Conservation (phyloP, 2,888 invertebrate genomes). For the Chrysomela aeneicollis region DNA sequence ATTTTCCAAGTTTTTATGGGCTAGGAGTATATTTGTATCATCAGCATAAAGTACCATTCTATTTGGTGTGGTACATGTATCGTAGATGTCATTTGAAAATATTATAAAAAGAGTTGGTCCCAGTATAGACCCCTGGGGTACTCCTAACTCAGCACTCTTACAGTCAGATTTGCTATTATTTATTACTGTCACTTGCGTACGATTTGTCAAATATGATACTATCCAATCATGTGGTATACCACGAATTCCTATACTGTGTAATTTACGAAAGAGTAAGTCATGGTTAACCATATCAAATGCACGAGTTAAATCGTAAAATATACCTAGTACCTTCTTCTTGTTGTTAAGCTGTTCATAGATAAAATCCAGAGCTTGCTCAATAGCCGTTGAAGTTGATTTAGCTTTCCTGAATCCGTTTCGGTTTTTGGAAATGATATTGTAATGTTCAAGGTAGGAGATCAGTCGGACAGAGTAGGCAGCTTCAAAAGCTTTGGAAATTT, state of each 20-base stretch:
- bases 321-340: constrained; percentile 17
- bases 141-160: constrained; percentile 13
- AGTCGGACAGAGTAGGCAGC: constrained; percentile 17
- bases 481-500: constrained; percentile 18
- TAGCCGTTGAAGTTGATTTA: constrained; percentile 17
- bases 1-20: constrained; percentile 8
- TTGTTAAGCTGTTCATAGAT: constrained; percentile 17
- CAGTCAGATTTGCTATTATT: constrained; percentile 12
- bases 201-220: constrained; percentile 1
- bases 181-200: constrained; percentile 9
- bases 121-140: constrained; percentile 13
- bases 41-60: constrained; percentile 10
- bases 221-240: too few species aligned
- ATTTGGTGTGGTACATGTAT: constrained; percentile 6
- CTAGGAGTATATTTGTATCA: constrained; percentile 4
- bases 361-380: constrained; percentile 17
- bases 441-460: constrained; percentile 15
- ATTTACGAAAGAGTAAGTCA: constrained; percentile 12
- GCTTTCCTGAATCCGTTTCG: constrained; percentile 17
- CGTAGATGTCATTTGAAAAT: constrained; percentile 2
- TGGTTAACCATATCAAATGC: constrained; percentile 15
- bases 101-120: constrained; percentile 2
- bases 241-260: constrained; percentile 16
- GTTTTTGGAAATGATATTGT: constrained; percentile 17
- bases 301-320: constrained; percentile 16